Evolutionary conservation across 2,113 vertebrate species (phyloP).

Genomic region (Nesospiza acunhae): DNA sequence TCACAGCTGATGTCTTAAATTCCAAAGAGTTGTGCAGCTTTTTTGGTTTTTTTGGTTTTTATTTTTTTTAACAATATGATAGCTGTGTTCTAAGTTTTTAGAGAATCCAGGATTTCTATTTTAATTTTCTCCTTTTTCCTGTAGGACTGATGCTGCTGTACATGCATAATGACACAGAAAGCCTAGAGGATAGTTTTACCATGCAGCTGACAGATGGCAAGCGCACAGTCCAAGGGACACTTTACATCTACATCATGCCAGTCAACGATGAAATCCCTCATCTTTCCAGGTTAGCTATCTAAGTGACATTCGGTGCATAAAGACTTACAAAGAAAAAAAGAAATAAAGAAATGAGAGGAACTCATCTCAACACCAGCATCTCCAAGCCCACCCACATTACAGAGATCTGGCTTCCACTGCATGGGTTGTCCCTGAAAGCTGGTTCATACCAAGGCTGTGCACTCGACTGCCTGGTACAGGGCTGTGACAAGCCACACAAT

Average conservation of each 20-base stretch:
- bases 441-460: background rate
- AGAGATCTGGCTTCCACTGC: background rate
- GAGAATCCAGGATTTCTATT: background rate
- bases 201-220: constrained; percentile 88
- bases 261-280: constrained; percentile 85
- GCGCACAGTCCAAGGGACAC: constrained; percentile 81
- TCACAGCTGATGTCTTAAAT: background rate
- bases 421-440: background rate
- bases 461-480: background rate
- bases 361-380: background rate
- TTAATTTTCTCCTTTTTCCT: constrained; percentile 32
- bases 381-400: background rate
- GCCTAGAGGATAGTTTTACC: constrained; percentile 81
- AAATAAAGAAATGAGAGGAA: background rate
- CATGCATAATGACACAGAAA: constrained; percentile 88
- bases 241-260: constrained; percentile 82
- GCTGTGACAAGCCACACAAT: background rate
- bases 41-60: background rate
- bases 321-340: background rate
- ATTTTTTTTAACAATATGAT: background rate
- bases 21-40: background rate
- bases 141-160: constrained; percentile 84
- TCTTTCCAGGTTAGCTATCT: constrained; percentile 77
- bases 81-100: background rate
- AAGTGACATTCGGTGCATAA: constrained; percentile 68